Evolutionary conservation across 2,888 invertebrate species (phyloP), one percentile per base, ranked within the genome.

Genomic region (Sclerodermus sp.): DNA sequence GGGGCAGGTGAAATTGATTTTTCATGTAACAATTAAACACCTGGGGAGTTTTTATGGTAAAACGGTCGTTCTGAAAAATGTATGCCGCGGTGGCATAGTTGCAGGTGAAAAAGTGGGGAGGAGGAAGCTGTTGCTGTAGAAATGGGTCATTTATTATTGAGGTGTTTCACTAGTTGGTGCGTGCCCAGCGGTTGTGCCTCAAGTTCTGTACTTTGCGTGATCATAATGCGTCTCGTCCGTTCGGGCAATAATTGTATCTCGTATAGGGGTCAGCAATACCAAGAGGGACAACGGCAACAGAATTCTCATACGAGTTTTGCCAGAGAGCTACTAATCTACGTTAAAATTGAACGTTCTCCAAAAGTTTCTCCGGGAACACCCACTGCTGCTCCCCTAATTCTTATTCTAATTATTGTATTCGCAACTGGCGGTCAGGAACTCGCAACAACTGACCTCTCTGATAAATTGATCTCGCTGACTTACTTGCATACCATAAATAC

Each of bases 161-260:
- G 49, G 51, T 43, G 42, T 44, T 59, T 53, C 44, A 37, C 13
- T 54, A 53, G 52, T 45, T 50, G 54, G 57, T 66, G 68, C 68
- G 66, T 70, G 67, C 42, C 46, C 43, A 41, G 52, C 43, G 58
- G 54, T 57, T 55, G 59, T 69, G 61, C 52, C 44, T 62, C 67
- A 60, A 59, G 39, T 23, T 10, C 18, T 36, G 44, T 23, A 8
- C 34, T 40, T 70, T 45, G 70, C 68, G 67, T 69, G 68, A 60
- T 60, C 58, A 49, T 44, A 42, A 53, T 55, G 53, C 57, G 60
- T 60, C 49, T 45, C 64, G 65, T 64, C 52, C 51, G 48, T 45
- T 23, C 23, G 31, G 42, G 56, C 55, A 53, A 56, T 67, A 62
- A 62, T 63, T 62, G 60, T 60, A 60, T 62, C 57, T 60, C 57